Percentiles rank a stretch among this genome's conserved stretches.
These are phyloP conservation scores for Drosophila parvula DNA, from an alignment of 1,140 invertebrate genomes.

Conservation along the genomic window DNA sequence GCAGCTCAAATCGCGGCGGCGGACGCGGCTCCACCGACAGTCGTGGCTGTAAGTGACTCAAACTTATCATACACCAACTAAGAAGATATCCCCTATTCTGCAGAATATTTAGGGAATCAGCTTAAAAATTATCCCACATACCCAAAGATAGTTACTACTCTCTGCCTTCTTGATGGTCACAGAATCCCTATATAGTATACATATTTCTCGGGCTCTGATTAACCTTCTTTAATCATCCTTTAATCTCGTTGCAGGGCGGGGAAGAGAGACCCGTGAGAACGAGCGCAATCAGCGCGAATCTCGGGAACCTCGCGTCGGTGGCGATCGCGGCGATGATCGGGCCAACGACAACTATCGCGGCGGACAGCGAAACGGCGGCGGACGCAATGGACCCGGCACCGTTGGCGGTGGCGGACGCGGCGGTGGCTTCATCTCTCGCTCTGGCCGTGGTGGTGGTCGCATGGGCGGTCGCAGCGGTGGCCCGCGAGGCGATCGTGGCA, in stretches of 20 bases:
- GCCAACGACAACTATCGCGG: constrained; percentile 76
- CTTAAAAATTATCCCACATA: not conserved
- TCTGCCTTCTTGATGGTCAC: not conserved
- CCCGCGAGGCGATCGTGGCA: constrained; percentile 85
- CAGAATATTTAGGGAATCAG: not conserved
- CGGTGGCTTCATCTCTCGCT: constrained; percentile 84
- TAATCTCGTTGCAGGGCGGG: constrained; percentile 66
- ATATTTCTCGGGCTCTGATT: not conserved
- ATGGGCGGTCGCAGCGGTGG: constrained; percentile 84
- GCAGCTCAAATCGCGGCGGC: constrained; percentile 84
- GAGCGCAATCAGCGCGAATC: constrained; percentile 82
- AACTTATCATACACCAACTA: not conserved
- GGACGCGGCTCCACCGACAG: constrained; percentile 84
- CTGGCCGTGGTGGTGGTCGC: constrained; percentile 84
- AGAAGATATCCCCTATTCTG: not conserved
- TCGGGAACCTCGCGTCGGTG: constrained; percentile 85
- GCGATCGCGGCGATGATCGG: constrained; percentile 84
- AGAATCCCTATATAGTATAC: not conserved
- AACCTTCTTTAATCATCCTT: no score
- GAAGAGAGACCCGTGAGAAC: constrained; percentile 83
- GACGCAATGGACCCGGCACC: constrained; percentile 55
- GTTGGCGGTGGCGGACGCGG: constrained; percentile 81
- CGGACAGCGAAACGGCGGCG: constrained; percentile 83
- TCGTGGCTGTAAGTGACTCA: constrained; percentile 81
- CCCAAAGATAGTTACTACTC: not conserved